Conservation (phyloP, 2,113 vertebrate species). For the Albula glossodonta region DNA sequence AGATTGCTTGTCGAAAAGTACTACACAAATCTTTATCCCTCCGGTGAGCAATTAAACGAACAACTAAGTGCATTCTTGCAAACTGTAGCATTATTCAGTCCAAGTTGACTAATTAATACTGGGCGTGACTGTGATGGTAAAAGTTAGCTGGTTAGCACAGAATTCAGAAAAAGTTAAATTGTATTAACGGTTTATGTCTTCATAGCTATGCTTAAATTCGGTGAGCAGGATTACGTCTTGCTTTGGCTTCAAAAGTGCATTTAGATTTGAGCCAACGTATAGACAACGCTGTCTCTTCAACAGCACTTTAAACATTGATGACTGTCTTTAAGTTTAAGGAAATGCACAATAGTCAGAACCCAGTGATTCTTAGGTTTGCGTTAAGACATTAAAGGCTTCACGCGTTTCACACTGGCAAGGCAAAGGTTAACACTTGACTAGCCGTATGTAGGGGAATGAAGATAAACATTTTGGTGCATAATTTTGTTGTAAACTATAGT, state of each 20-base stretch:
- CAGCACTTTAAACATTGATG: too few species aligned
- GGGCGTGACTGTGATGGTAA: slow-evolving; percentile 18
- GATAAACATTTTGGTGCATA: not conserved
- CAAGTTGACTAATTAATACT: not conserved
- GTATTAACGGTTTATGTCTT: not conserved
- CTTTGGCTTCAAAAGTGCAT: not conserved
- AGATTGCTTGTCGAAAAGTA: not conserved
- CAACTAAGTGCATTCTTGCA: not conserved
- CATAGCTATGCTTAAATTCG: not conserved
- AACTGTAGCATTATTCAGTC: not conserved
- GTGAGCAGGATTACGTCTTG: not conserved
- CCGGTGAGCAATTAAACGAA: not conserved
- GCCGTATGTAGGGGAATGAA: not conserved
- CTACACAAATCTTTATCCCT: not conserved
- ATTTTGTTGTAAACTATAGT: not conserved
- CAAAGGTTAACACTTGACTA: not conserved
- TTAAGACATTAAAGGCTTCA: not conserved
- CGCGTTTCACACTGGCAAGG: not conserved
- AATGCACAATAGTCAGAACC: not conserved
- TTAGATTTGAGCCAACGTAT: not conserved
- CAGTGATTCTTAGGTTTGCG: too few species aligned
- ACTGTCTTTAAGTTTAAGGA: too few species aligned
- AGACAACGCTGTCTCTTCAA: too few species aligned
- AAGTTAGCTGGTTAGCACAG: not conserved
- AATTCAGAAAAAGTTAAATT: not conserved